Evolutionary conservation across 2,113 vertebrate genomes (phyloP).

Genomic region (Cricetomys ansorgei): DNA sequence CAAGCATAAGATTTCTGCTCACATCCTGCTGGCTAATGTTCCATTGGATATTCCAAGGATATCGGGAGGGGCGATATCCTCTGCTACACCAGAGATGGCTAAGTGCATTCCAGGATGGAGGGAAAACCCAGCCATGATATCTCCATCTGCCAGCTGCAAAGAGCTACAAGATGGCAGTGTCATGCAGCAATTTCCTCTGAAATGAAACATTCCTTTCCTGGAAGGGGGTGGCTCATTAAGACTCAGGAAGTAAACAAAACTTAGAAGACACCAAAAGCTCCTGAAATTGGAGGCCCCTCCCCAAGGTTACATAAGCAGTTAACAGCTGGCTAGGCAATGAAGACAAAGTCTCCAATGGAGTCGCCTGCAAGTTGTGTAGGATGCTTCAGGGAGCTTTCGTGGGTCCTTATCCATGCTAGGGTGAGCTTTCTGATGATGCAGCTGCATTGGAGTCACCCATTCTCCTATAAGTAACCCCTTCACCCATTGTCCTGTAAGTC

Average conservation of each 20-base stretch:
- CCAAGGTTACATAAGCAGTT: background rate
- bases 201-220: background rate
- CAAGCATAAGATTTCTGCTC: background rate
- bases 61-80: background rate
- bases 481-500: background rate
- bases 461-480: background rate
- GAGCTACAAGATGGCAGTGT: background rate
- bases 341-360: background rate
- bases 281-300: background rate
- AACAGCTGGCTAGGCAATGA: background rate
- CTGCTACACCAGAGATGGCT: too few species aligned
- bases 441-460: background rate
- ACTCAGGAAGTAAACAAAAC: background rate
- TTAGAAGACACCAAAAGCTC: background rate
- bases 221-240: background rate
- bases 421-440: background rate
- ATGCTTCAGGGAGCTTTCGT: background rate
- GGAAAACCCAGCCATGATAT: background rate
- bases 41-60: background rate
- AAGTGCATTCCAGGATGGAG: background rate
- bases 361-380: background rate
- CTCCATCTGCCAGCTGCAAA: background rate
- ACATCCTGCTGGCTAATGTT: fast-evolving
- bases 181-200: background rate
- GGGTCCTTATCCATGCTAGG: background rate